phyloP scores from a whole-genome alignment of 1,140 invertebrate genomes.

The Trigoniulus corallinus region DNA sequence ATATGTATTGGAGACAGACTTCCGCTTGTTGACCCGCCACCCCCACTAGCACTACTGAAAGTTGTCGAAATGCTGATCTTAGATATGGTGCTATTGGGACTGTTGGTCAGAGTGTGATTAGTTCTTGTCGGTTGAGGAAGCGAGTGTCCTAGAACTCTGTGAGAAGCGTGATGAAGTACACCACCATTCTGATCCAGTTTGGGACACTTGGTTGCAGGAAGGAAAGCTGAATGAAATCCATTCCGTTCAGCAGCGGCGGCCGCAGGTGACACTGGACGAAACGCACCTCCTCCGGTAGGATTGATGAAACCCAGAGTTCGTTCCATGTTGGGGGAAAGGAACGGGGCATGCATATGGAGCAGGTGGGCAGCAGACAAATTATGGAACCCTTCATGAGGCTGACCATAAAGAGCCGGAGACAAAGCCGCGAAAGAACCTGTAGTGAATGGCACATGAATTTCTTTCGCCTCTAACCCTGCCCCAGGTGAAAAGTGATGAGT shows the following conservation, averaged over 20 bases:
- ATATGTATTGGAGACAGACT: background rate
- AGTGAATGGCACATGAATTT: constrained; percentile 32
- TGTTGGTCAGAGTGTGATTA: background rate
- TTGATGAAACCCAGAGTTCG: constrained; percentile 12
- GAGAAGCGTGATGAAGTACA: background rate
- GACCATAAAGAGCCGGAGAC: constrained; percentile 11
- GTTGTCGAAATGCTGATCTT: background rate
- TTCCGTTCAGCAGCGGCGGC: constrained; percentile 21
- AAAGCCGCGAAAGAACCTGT: constrained; percentile 34
- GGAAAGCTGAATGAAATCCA: constrained; percentile 35
- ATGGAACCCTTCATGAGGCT: constrained; percentile 33
- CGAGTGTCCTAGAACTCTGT: background rate
- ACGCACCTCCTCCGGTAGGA: constrained; percentile 28
- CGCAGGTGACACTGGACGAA: constrained; percentile 15
- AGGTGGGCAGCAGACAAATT: constrained; percentile 32
- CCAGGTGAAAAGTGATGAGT: background rate
- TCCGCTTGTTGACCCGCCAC: background rate
- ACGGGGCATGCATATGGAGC: constrained; percentile 35
- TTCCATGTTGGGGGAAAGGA: constrained; percentile 24
- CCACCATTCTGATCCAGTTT: constrained; percentile 8
- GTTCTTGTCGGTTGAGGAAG: background rate
- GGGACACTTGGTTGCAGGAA: constrained; percentile 20
- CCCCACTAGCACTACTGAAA: background rate
- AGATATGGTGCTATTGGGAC: background rate
- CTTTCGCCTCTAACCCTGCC: constrained; percentile 25